Evolutionary conservation across 1,140 invertebrate genomes (phyloP).

Genomic region (Metopolophium dirhodum): DNA sequence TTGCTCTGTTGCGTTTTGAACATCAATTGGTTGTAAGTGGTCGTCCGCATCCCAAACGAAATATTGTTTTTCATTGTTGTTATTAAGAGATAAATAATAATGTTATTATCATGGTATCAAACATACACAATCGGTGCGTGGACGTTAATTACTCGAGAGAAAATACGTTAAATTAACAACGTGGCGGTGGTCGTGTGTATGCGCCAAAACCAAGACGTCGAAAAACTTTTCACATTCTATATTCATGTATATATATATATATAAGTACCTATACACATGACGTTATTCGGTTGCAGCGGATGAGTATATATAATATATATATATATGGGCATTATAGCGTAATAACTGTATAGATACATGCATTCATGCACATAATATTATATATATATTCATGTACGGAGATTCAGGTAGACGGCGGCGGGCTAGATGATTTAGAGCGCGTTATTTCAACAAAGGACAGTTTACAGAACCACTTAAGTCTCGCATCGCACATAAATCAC

Average conservation of each 20-base stretch:
- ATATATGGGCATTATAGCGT: neutral
- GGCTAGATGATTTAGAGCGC: slow-evolving; percentile 49
- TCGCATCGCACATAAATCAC: slow-evolving; percentile 45
- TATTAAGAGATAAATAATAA: neutral
- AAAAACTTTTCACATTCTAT: neutral
- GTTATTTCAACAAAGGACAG: slow-evolving; percentile 53
- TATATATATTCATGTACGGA: neutral
- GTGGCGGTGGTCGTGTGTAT: neutral
- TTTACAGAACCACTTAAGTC: slow-evolving; percentile 53
- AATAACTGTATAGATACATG: slow-evolving; percentile 3
- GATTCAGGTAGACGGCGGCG: slow-evolving; percentile 36
- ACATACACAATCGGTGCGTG: neutral
- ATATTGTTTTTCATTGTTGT: neutral
- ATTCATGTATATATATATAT: neutral
- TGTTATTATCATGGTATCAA: neutral
- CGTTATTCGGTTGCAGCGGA: slow-evolving; percentile 12
- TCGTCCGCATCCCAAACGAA: neutral
- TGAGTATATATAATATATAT: neutral
- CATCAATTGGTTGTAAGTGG: neutral
- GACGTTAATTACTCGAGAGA: neutral
- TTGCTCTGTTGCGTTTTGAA: neutral
- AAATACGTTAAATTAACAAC: neutral
- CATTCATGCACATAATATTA: neutral
- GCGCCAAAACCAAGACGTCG: neutral
- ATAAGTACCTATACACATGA: neutral